phyloP scores from a whole-genome alignment of 2,797 vertebrate species.

The Ctenopoma kingsleyae region DNA sequence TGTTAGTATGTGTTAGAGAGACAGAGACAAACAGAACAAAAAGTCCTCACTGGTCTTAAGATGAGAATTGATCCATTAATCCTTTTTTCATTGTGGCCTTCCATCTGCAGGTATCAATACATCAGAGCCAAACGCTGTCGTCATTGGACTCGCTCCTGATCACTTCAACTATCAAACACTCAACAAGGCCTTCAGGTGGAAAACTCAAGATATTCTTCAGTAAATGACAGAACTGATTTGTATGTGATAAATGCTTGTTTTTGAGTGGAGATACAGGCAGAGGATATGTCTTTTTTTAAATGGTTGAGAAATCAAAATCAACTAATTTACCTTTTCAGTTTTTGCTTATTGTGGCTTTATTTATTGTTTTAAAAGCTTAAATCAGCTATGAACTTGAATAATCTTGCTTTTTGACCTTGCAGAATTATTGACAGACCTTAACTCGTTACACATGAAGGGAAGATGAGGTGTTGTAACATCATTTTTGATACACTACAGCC shows the following conservation, averaged over 20 bases:
- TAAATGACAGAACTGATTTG: not conserved
- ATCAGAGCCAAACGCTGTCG: slow-evolving; percentile 91
- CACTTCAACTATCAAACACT: slow-evolving; percentile 93
- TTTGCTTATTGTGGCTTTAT: not conserved
- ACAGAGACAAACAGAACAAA: no score
- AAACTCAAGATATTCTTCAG: not conserved
- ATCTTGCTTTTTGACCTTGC: not conserved
- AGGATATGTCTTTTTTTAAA: not conserved
- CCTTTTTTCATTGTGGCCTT: not conserved
- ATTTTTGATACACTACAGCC: not conserved
- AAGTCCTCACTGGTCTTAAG: no score
- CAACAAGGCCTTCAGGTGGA: slow-evolving; percentile 92
- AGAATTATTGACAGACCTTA: not conserved
- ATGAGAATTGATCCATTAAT: not conserved
- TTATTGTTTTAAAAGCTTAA: not conserved
- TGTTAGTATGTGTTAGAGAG: not conserved
- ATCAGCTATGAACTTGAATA: not conserved
- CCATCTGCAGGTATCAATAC: slow-evolving; percentile 87
- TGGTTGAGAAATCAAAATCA: not conserved
- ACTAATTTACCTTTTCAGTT: not conserved
- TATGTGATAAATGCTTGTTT: not conserved
- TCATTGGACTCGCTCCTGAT: slow-evolving; percentile 93
- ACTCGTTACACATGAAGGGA: not conserved
- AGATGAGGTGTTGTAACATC: not conserved
- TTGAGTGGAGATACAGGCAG: not conserved